phyloP scores from a whole-genome alignment of 1,140 invertebrate genomes.

The Gonioctena quinquepunctata region DNA sequence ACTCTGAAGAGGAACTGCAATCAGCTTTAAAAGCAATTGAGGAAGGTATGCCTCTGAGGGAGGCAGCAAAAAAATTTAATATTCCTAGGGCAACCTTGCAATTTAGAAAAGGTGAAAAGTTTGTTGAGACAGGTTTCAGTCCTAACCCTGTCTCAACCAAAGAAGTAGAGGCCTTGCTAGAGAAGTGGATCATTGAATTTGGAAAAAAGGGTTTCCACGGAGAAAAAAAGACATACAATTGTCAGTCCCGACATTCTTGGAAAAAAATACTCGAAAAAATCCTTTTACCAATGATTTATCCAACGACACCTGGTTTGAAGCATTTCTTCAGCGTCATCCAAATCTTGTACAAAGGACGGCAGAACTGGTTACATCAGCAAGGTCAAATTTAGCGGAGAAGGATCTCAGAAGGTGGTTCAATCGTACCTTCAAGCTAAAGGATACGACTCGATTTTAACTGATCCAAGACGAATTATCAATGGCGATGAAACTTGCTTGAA shows the following conservation, averaged over 20 bases:
- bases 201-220: slow-evolving; percentile 26
- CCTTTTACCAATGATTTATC: slow-evolving; percentile 45
- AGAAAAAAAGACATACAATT: slow-evolving; percentile 29
- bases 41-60: background rate
- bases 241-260: slow-evolving; percentile 29
- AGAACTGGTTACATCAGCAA: slow-evolving; percentile 30
- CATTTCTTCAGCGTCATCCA: slow-evolving; percentile 45
- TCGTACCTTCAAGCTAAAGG: slow-evolving; percentile 14
- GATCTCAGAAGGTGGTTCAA: slow-evolving; percentile 51
- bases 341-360: slow-evolving; percentile 25
- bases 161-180: slow-evolving; percentile 29
- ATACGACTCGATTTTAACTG: background rate
- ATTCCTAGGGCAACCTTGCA: slow-evolving; percentile 25
- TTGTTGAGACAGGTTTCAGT: slow-evolving; percentile 15
- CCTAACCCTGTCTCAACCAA: slow-evolving; percentile 26
- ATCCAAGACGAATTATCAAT: slow-evolving; percentile 40
- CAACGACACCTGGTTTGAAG: slow-evolving; percentile 43
- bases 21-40: background rate
- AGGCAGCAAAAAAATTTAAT: slow-evolving; percentile 6
- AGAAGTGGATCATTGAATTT: slow-evolving; percentile 25
- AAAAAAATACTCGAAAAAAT: slow-evolving; percentile 27
- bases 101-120: slow-evolving; percentile 18
- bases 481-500: slow-evolving; percentile 48
- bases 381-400: slow-evolving; percentile 43
- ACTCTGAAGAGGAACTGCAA: background rate